A percentile compares a stretch with the other conserved stretches of the same genome.
These are phyloP conservation scores for Adelges cooleyi DNA, from an alignment of 1,140 invertebrate genomes.

Conservation along the genomic window DNA sequence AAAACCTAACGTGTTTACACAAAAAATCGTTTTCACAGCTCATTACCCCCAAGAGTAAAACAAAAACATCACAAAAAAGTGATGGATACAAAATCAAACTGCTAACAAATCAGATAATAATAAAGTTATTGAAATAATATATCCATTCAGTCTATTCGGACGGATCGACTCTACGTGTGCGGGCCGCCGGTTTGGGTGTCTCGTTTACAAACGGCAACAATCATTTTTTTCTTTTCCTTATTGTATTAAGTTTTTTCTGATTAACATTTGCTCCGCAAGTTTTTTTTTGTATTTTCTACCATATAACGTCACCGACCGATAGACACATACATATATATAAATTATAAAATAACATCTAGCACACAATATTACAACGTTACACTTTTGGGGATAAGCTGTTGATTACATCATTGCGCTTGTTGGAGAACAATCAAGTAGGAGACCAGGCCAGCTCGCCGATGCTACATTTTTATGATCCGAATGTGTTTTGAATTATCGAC, in stretches of 20 bases:
- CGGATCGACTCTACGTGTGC: conserved; percentile 10
- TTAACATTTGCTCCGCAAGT: conserved; percentile 3
- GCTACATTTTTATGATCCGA: too few relatives aligned
- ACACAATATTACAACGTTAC: too few relatives aligned
- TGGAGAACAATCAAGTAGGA: too few relatives aligned
- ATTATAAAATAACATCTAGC: too few relatives aligned
- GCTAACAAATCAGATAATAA: conserved; percentile 25
- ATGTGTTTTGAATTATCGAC: too few relatives aligned
- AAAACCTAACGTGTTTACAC: conserved; percentile 23
- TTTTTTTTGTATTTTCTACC: not conserved
- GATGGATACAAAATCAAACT: conserved; percentile 4
- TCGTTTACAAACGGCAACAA: not conserved
- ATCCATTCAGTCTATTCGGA: not conserved
- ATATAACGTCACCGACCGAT: not conserved
- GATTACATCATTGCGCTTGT: too few relatives aligned
- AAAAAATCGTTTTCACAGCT: not conserved
- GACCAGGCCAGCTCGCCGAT: too few relatives aligned
- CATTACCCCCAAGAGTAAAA: not conserved
- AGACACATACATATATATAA: too few relatives aligned
- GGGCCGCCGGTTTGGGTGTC: not conserved
- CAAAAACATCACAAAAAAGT: too few relatives aligned
- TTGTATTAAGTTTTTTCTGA: not conserved
- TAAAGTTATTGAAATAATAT: conserved; percentile 8
- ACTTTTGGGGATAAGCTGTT: too few relatives aligned
- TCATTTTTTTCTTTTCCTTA: not conserved